A percentile compares a stretch with the other conserved stretches of the same genome.
Evolutionary conservation across 2,113 vertebrate species (phyloP).

Genomic region (Polyodon spathula): DNA sequence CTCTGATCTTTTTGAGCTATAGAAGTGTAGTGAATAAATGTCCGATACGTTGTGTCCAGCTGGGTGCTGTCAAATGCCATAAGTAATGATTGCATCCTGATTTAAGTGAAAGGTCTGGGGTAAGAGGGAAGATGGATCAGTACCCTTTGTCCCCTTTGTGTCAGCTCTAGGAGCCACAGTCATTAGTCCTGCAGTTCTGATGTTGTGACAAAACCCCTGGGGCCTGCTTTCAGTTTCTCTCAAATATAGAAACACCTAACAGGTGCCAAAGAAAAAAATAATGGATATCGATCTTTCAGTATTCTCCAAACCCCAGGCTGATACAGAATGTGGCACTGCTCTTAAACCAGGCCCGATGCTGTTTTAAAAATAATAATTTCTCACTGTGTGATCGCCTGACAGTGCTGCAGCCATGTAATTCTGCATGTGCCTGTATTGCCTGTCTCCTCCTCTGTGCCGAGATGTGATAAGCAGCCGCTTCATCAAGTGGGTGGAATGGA

Average conservation of each 20-base stretch:
- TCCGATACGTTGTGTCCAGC: no score
- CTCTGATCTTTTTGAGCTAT: no score
- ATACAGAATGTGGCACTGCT: background rate
- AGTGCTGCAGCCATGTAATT: background rate
- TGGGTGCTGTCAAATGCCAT: no score
- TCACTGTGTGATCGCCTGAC: no score
- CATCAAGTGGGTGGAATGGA: no score
- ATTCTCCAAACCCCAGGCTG: background rate
- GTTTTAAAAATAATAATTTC: background rate
- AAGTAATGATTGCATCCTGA: background rate
- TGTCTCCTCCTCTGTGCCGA: no score
- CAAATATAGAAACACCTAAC: background rate
- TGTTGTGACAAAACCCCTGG: background rate
- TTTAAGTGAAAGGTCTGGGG: background rate
- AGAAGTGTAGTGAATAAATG: no score
- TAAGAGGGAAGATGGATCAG: background rate
- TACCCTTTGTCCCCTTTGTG: no score
- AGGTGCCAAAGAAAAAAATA: background rate
- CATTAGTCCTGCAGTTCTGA: background rate
- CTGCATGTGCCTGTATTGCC: no score
- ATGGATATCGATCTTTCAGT: conserved; percentile 4
- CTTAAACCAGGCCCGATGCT: background rate
- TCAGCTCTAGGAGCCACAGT: background rate
- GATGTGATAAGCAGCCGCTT: no score
- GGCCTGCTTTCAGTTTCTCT: background rate